These are phyloP conservation scores for Mola mola DNA, from an alignment of 2,113 vertebrate species.

Conservation along the genomic window DNA sequence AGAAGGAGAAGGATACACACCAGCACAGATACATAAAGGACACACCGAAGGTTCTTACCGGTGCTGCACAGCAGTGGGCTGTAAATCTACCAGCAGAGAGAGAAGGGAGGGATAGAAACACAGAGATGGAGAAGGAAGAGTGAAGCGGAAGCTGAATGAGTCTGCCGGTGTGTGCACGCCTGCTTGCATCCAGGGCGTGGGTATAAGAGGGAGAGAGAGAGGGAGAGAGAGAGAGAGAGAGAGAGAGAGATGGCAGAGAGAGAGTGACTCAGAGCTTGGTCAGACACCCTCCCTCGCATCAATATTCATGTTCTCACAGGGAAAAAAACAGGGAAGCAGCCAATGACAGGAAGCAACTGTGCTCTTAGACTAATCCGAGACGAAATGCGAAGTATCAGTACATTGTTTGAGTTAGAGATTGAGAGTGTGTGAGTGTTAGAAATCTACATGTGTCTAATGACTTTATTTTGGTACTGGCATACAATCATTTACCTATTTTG, in stretches of 20 bases:
- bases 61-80: constrained; percentile 58
- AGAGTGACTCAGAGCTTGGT: constrained; percentile 59
- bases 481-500: neutral
- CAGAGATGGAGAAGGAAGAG: constrained; percentile 60
- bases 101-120: constrained; percentile 37
- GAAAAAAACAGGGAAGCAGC: constrained; percentile 40
- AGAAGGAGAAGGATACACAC: constrained; percentile 9
- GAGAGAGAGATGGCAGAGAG: constrained; percentile 41
- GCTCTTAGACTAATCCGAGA: neutral
- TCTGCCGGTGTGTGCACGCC: constrained; percentile 71
- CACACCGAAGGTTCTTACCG: constrained; percentile 64
- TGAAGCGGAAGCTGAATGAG: constrained; percentile 57
- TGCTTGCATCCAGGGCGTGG: constrained; percentile 73
- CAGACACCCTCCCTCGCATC: constrained; percentile 61
- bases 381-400: too few relatives aligned
- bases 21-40: constrained; percentile 6
- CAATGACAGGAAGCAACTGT: constrained; percentile 33
- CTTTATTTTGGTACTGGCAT: neutral
- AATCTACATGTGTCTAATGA: too few relatives aligned
- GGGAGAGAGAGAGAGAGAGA: constrained; percentile 41
- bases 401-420: too few relatives aligned
- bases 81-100: constrained; percentile 55
- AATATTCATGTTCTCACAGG: constrained; percentile 65
- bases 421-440: too few relatives aligned
- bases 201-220: constrained; percentile 72